A percentile compares a stretch with the other conserved stretches of the same genome.
phyloP scores from a whole-genome alignment of 2,113 vertebrate genomes.

The Speoplatyrhinus poulsoni region DNA sequence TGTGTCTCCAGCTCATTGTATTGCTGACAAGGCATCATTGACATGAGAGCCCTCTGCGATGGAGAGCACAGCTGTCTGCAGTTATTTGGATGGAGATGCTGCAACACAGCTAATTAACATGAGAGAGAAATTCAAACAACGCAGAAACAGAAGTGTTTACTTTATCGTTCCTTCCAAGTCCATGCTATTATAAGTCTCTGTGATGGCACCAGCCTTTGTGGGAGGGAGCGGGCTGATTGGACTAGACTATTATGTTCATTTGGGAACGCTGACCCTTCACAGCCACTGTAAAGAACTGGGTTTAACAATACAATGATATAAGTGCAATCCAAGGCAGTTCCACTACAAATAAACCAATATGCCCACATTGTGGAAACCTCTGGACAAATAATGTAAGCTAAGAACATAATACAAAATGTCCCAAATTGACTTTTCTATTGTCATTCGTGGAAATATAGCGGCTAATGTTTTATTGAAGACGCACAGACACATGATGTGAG shows the following conservation, averaged over 20 bases:
- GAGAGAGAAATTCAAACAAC: constrained; percentile 1
- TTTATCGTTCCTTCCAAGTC: neutral
- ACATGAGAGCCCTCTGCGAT: constrained; percentile 36
- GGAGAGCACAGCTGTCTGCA: constrained; percentile 42
- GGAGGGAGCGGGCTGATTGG: too few species aligned
- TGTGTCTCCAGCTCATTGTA: neutral
- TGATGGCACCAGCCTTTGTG: too few species aligned
- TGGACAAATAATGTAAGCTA: too few species aligned
- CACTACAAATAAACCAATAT: too few species aligned
- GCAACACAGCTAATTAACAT: constrained; percentile 7
- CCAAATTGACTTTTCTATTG: too few species aligned
- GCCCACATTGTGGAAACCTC: too few species aligned
- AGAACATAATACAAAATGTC: too few species aligned
- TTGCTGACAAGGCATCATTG: constrained; percentile 25
- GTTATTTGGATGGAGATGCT: constrained; percentile 14
- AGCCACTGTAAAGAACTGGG: neutral
- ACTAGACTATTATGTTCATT: too few species aligned
- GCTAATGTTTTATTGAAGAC: too few species aligned
- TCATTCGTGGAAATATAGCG: too few species aligned
- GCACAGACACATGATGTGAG: neutral
- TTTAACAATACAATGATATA: neutral
- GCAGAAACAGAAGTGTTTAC: neutral
- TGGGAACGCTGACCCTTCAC: too few species aligned
- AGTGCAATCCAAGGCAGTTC: too few species aligned
- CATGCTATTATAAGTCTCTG: neutral